phyloP scores from a whole-genome alignment of 1,140 invertebrate species.

The Procambarus virginalis region DNA sequence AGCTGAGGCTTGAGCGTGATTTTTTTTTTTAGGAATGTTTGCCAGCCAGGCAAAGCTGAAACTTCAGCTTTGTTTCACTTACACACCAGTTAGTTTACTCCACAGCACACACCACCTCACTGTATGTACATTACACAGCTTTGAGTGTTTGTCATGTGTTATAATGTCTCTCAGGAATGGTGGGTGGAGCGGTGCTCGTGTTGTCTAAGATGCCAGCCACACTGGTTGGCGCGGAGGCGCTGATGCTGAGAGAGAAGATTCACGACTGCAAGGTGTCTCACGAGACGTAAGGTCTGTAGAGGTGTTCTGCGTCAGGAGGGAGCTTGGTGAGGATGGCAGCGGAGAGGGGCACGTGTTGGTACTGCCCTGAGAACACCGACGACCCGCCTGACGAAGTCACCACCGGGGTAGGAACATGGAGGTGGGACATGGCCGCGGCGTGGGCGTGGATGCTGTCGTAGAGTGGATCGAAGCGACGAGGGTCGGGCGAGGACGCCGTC shows the following conservation, averaged over 20 bases:
- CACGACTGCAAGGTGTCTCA: conserved; percentile 17
- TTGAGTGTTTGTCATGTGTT: background rate
- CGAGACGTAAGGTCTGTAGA: conserved; percentile 64
- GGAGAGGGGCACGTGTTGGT: conserved; percentile 58
- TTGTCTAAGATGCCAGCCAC: background rate
- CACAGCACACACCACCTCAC: too few species aligned
- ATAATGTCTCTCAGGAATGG: background rate
- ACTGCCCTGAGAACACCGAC: conserved; percentile 57
- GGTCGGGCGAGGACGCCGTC: conserved; percentile 49
- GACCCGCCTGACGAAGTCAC: conserved; percentile 44
- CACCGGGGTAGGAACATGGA: conserved; percentile 32
- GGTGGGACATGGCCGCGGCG: background rate
- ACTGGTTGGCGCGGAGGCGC: background rate
- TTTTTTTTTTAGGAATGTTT: conserved; percentile 2
- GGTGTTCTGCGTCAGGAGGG: conserved; percentile 60
- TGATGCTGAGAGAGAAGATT: background rate
- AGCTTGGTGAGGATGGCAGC: conserved; percentile 63
- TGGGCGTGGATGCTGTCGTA: conserved; percentile 37
- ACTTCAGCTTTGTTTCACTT: too few species aligned
- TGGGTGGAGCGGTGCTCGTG: background rate
- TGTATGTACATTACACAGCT: background rate
- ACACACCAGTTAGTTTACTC: too few species aligned
- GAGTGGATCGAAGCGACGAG: conserved; percentile 44
- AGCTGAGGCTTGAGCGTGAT: too few species aligned
- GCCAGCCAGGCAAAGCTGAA: too few species aligned